These are phyloP conservation scores for Pseudochirops corinnae DNA, from an alignment of 2,797 vertebrate genomes.

Conservation along the genomic window DNA sequence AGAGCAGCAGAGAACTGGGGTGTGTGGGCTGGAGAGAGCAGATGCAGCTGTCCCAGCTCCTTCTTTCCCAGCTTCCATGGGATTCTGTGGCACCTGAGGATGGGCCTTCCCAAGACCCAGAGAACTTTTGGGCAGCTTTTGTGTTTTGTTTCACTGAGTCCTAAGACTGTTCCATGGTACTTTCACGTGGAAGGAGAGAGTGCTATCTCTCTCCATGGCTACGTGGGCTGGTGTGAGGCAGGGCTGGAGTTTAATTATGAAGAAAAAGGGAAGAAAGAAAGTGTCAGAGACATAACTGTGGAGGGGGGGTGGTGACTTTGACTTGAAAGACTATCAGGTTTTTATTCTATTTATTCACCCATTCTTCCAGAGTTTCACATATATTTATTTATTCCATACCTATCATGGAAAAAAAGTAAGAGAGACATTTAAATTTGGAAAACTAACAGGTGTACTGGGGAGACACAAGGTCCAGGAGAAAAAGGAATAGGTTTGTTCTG, in stretches of 20 bases:
- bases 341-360: neutral
- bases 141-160: neutral
- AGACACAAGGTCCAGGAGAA: neutral
- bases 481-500: neutral
- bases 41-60: slow-evolving; percentile 52
- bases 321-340: neutral
- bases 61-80: slow-evolving; percentile 53
- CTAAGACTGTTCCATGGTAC: neutral
- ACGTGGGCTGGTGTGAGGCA: neutral
- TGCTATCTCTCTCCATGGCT: neutral
- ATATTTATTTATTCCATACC: neutral
- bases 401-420: neutral
- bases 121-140: neutral
- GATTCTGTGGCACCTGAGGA: slow-evolving; percentile 56
- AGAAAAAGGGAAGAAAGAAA: neutral
- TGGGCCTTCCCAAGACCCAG: neutral
- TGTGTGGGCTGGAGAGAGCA: slow-evolving; percentile 58
- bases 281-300: neutral
- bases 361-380: neutral
- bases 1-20: neutral
- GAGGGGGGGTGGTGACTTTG: neutral
- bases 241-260: neutral
- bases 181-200: neutral
- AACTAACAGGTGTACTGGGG: neutral
- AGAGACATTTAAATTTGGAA: neutral